These are phyloP conservation scores for Drosophila mojavensis DNA, from an alignment of 1,140 invertebrate genomes.

Conservation along the genomic window DNA sequence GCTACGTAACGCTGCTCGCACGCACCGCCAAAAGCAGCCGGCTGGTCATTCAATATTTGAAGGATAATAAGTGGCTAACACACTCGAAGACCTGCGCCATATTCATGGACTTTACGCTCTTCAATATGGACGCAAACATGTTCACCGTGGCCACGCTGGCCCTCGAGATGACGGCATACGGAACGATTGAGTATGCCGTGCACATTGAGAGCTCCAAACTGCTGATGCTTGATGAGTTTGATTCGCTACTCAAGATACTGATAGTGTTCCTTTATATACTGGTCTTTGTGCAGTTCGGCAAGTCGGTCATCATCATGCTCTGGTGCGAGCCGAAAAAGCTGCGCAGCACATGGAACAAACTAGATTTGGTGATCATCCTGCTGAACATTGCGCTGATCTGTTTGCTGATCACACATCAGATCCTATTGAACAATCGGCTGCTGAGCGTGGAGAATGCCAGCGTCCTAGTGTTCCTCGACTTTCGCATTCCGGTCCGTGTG, in stretches of 20 bases:
- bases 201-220: slow-evolving; percentile 33
- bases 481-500: slow-evolving; percentile 30
- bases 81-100: slow-evolving; percentile 31
- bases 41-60: slow-evolving; percentile 50
- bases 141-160: slow-evolving; percentile 49
- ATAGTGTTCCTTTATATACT: slow-evolving; percentile 37
- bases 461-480: slow-evolving; percentile 46
- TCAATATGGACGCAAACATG: slow-evolving; percentile 55
- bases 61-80: slow-evolving; percentile 45
- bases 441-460: slow-evolving; percentile 22
- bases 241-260: neutral
- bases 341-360: slow-evolving; percentile 47
- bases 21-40: slow-evolving; percentile 18
- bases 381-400: slow-evolving; percentile 35
- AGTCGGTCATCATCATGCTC: slow-evolving; percentile 28
- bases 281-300: slow-evolving; percentile 50
- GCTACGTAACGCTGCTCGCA: slow-evolving; percentile 56
- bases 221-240: neutral
- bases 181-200: neutral
- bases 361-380: slow-evolving; percentile 57
- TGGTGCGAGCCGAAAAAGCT: slow-evolving; percentile 45
- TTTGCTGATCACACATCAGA: neutral
- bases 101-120: slow-evolving; percentile 73
- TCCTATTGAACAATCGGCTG: slow-evolving; percentile 4
- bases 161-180: slow-evolving; percentile 61